Conservation (phyloP, 2,797 vertebrate species). For the Molossus molossus region DNA sequence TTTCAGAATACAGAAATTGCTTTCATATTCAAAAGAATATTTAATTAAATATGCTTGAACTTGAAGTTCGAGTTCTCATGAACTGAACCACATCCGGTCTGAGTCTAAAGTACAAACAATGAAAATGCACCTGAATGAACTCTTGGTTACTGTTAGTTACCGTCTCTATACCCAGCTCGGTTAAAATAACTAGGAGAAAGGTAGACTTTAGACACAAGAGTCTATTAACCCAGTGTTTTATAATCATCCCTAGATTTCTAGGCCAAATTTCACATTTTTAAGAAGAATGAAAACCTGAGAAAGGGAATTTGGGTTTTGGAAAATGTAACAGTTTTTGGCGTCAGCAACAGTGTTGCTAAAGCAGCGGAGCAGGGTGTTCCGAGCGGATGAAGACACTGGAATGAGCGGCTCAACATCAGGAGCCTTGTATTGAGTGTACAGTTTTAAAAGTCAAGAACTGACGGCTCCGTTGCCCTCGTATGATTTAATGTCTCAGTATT, state of each 20-base stretch:
- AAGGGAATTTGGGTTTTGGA: neutral
- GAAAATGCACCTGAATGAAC: conserved; percentile 46
- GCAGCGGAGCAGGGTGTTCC: neutral
- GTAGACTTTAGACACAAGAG: neutral
- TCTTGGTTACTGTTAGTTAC: too few species aligned
- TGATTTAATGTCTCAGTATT: neutral
- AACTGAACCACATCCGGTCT: conserved; percentile 16
- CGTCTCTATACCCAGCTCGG: neutral
- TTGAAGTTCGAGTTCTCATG: conserved; percentile 52
- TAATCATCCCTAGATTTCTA: neutral
- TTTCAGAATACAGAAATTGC: conserved; percentile 14
- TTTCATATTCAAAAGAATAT: conserved; percentile 40
- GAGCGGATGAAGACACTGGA: too few species aligned
- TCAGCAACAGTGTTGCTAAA: neutral
- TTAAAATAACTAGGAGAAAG: neutral
- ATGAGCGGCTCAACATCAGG: fast-evolving
- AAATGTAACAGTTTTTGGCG: neutral
- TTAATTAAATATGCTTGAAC: conserved; percentile 65
- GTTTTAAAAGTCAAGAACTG: neutral
- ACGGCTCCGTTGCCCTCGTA: too few species aligned
- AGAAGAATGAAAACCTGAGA: neutral
- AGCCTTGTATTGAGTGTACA: fast-evolving
- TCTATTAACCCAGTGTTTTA: neutral
- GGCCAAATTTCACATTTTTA: neutral
- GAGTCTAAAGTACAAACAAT: conserved; percentile 31